Conservation (phyloP, 2,888 invertebrate genomes). For the Zygogramma bicolorata region DNA sequence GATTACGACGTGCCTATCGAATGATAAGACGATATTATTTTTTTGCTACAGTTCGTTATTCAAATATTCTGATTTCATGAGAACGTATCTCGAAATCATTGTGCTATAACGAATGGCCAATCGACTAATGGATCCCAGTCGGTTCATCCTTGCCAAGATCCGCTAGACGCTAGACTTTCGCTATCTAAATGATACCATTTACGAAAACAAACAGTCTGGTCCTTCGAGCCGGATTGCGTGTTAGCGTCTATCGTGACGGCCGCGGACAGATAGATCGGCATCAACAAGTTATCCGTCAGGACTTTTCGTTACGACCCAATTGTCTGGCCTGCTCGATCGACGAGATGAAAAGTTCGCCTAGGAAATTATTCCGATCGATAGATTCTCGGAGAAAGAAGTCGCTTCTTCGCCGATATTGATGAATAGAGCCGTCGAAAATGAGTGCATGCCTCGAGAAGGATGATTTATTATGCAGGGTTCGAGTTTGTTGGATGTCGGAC, state of each 20-base stretch:
- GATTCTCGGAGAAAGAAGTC: background rate
- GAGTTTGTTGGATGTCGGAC: background rate
- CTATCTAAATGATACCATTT: background rate
- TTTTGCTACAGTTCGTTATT: too few species aligned
- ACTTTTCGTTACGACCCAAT: background rate
- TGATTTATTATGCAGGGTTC: background rate
- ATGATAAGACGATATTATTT: too few species aligned
- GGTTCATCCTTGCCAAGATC: too few species aligned
- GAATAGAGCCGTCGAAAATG: background rate
- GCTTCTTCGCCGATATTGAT: background rate
- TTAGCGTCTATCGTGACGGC: background rate
- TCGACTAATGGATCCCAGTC: too few species aligned
- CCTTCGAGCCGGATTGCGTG: background rate
- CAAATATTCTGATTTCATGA: too few species aligned
- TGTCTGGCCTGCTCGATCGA: conserved; percentile 1
- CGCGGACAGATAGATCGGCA: background rate
- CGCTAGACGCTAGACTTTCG: too few species aligned
- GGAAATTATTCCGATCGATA: background rate
- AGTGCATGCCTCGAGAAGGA: background rate
- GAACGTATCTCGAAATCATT: too few species aligned
- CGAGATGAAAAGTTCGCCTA: background rate
- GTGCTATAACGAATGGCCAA: too few species aligned
- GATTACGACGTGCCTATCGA: too few species aligned
- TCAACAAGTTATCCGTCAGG: conserved; percentile 2
- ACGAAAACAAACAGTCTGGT: background rate